Evolutionary conservation across 2,113 vertebrate genomes (phyloP), one percentile per base, ranked within the genome.

Genomic region (Bucco capensis): DNA sequence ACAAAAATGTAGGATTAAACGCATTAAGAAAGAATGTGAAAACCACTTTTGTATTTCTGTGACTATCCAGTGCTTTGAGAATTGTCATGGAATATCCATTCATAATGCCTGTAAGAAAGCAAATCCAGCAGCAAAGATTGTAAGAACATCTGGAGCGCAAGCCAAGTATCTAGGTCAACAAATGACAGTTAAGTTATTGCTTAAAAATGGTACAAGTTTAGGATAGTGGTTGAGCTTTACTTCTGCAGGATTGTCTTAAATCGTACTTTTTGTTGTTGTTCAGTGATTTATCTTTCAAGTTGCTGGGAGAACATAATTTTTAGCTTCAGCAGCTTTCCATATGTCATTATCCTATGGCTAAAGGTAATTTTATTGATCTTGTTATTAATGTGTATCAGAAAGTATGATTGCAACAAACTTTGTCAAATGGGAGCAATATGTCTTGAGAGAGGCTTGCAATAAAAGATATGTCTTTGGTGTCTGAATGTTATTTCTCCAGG

Each of bases 121-220:
- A 92, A 92, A 95, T 95, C 76, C 86, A 88, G n/a, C 70, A 86
- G 25, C 50, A 67, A 78, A 50, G 53, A 74, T 74, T 81, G 37
- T 75, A 77, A 61, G 57, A 92, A 94, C 92, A 95, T 94, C 83
- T 92, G 86, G 83, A 96, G 61, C 42, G 24, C 69, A 83, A 86
- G 71, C 37, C 11, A 53, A 77, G 50, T 92, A 95, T 88, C 57
- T 95, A 88, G 92, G 92, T 88, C 86, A 86, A 61, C 65, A 53
- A 86, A 86, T 90, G 56, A 21, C 16, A 2, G 76, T 49, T 50
- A 80, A 80, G 46, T 93, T 82, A 44, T 46, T 91, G 83, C 86
- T 94, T 88, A 64, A 65, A 86, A 90, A 88, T 46, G 37, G 53
- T 58, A 2, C 70, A 72, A 81, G 65, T 80, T 72, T 83, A 83